Conservation (phyloP, 2,113 vertebrate genomes). For the Gallinago media region DNA sequence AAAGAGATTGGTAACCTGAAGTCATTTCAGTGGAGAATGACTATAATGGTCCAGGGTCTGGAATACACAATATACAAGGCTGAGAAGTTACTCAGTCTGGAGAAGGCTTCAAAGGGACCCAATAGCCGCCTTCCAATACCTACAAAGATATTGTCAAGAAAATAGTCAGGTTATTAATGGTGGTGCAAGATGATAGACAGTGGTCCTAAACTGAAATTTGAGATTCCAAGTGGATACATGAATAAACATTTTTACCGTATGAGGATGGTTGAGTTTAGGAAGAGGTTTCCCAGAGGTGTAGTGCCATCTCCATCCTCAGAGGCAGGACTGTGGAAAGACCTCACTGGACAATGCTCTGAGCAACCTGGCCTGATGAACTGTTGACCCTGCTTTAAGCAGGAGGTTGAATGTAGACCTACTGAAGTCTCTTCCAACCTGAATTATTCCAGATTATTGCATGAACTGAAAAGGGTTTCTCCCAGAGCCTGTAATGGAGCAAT, state of each 20-base stretch:
- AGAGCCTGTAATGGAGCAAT: background rate
- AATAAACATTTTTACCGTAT: background rate
- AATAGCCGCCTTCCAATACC: background rate
- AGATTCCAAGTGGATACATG: background rate
- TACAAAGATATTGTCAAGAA: background rate
- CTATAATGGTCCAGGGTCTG: background rate
- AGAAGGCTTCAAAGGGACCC: background rate
- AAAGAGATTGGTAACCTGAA: background rate
- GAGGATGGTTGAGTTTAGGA: fast-evolving
- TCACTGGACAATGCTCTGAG: background rate
- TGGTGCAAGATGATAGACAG: background rate
- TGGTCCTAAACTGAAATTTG: background rate
- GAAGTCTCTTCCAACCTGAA: background rate
- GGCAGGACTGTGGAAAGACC: background rate
- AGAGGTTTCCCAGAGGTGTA: background rate
- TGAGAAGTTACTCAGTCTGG: background rate
- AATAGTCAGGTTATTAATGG: background rate
- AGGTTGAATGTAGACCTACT: background rate
- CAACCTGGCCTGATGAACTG: background rate
- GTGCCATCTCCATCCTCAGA: background rate
- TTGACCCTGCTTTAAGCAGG: background rate
- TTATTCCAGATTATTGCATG: background rate
- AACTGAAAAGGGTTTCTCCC: background rate
- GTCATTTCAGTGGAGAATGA: background rate
- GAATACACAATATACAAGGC: background rate